These are phyloP conservation scores for Catocala fraxini DNA, from an alignment of 2,888 invertebrate species.

Conservation along the genomic window DNA sequence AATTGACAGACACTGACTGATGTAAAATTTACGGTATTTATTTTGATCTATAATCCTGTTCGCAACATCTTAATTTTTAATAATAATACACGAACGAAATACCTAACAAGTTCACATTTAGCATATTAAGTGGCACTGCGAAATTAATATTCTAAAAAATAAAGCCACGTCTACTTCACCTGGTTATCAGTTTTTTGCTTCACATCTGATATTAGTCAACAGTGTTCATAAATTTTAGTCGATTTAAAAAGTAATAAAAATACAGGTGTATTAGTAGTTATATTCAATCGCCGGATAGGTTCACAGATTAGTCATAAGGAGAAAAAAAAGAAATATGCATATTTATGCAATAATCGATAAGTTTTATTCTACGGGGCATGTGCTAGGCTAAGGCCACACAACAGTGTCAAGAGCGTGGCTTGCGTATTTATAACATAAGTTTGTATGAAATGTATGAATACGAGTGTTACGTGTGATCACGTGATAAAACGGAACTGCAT, in stretches of 20 bases:
- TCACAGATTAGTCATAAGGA: too few species aligned
- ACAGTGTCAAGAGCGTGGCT: slow-evolving; percentile 59
- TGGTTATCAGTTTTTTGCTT: slow-evolving; percentile 3
- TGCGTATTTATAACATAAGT: slow-evolving; percentile 30
- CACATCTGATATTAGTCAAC: not conserved
- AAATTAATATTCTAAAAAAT: not conserved
- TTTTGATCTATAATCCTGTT: slow-evolving; percentile 1
- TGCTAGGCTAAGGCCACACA: slow-evolving; percentile 60
- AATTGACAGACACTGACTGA: too few species aligned
- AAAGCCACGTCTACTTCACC: not conserved
- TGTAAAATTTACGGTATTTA: too few species aligned
- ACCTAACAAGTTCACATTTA: slow-evolving; percentile 3
- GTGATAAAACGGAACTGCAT: slow-evolving; percentile 18
- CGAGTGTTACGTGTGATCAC: slow-evolving; percentile 3
- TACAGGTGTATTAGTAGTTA: slow-evolving; percentile 39
- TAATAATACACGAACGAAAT: not conserved
- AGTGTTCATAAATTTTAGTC: slow-evolving; percentile 19
- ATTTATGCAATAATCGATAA: too few species aligned
- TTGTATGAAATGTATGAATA: slow-evolving; percentile 9
- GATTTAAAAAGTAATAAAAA: slow-evolving; percentile 28
- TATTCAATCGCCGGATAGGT: slow-evolving; percentile 41
- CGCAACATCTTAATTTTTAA: slow-evolving; percentile 3
- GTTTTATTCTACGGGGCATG: not conserved
- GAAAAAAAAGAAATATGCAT: too few species aligned
- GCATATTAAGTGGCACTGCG: not conserved